phyloP scores from a whole-genome alignment of 2,113 vertebrate species.

The Thamnophis sirtalis region DNA sequence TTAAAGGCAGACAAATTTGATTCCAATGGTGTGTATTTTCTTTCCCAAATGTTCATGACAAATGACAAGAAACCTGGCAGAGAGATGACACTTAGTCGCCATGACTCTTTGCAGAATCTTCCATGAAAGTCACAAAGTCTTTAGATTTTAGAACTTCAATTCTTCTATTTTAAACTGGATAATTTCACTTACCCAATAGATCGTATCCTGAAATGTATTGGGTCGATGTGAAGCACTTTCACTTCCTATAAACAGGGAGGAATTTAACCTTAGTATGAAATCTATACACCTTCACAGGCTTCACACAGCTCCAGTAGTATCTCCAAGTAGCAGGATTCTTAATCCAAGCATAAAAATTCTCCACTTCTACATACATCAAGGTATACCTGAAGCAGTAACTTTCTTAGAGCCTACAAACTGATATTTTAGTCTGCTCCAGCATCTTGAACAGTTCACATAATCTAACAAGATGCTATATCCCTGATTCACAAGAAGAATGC shows the following conservation, averaged over 20 bases:
- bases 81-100: background rate
- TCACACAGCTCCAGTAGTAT: background rate
- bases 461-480: background rate
- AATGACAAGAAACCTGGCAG: background rate
- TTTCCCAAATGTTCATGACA: background rate
- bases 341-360: background rate
- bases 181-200: slow-evolving; percentile 85
- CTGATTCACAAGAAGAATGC: background rate
- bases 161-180: background rate
- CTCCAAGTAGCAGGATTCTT: background rate
- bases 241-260: slow-evolving; percentile 77
- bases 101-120: background rate
- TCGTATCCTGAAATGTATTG: slow-evolving; percentile 82
- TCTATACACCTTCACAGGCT: background rate
- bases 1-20: background rate
- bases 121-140: background rate
- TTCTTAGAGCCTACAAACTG: too few relatives aligned
- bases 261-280: slow-evolving; percentile 8
- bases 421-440: background rate
- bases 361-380: background rate
- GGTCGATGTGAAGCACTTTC: slow-evolving; percentile 87
- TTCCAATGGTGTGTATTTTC: background rate
- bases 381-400: background rate
- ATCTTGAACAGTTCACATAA: background rate
- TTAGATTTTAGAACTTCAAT: background rate